Evolutionary conservation across 2,113 vertebrate genomes (phyloP).

Genomic region (Cyanistes caeruleus): DNA sequence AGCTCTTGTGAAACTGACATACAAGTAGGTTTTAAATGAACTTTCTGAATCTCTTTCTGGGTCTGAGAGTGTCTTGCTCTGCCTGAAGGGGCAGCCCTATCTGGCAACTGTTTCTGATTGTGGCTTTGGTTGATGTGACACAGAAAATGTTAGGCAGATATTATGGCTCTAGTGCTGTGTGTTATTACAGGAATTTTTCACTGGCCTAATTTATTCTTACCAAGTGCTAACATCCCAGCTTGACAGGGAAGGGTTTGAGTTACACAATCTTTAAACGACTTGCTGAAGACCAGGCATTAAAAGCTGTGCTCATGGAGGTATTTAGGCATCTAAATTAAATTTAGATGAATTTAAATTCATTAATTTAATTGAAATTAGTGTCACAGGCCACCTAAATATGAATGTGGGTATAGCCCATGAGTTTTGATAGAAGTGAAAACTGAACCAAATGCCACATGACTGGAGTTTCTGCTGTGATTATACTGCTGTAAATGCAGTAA

Average conservation of each 20-base stretch:
- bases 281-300: not conserved
- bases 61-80: not conserved
- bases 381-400: not conserved
- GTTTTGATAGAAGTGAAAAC: not conserved
- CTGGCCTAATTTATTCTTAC: not conserved
- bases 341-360: too few species aligned
- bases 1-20: not conserved
- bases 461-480: not conserved
- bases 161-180: not conserved
- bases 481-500: not conserved
- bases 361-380: not conserved
- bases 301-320: not conserved
- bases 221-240: not conserved
- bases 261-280: not conserved
- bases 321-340: not conserved
- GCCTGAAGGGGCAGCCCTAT: not conserved
- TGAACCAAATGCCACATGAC: not conserved
- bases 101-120: not conserved
- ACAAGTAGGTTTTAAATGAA: not conserved
- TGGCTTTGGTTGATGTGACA: not conserved
- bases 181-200: not conserved
- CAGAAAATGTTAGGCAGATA: not conserved
- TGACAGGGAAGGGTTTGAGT: not conserved
- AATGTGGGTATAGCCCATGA: not conserved
- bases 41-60: not conserved